Percentiles rank a stretch among this genome's conserved stretches.
Conservation (phyloP, 2,113 vertebrate species). For the Anas platyrhynchos region DNA sequence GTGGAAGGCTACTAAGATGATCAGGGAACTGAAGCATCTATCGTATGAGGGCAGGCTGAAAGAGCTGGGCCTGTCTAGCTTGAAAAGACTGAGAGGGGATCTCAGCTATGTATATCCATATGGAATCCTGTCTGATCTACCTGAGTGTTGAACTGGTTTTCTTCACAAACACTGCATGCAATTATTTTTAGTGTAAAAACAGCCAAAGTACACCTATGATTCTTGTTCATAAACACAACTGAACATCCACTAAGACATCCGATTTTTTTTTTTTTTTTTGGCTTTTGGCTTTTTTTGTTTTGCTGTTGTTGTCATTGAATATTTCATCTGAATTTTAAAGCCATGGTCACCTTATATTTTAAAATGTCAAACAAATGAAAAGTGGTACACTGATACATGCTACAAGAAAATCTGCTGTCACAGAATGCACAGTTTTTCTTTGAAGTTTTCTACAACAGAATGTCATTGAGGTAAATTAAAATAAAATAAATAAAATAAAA, state of each 20-base stretch:
- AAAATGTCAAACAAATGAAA: not conserved
- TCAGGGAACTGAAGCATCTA: too few relatives aligned
- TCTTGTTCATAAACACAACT: not conserved
- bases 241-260: accelerated
- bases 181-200: not conserved
- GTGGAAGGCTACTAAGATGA: too few relatives aligned
- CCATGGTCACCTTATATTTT: not conserved
- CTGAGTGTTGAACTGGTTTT: not conserved
- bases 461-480: not conserved
- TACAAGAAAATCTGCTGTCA: not conserved
- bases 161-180: not conserved
- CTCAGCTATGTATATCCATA: too few relatives aligned
- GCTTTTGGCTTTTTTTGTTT: too few relatives aligned
- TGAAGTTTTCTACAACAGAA: not conserved
- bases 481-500: too few relatives aligned
- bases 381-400: not conserved
- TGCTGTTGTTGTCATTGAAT: not conserved
- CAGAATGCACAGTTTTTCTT: not conserved
- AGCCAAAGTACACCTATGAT: not conserved
- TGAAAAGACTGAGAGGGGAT: too few relatives aligned
- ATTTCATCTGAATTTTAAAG: not conserved
- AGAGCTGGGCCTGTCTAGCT: too few relatives aligned
- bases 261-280: not conserved
- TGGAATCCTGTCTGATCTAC: not conserved
- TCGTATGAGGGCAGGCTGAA: too few relatives aligned